Evolutionary conservation across 2,888 invertebrate species (phyloP), one percentile per base, ranked within the genome.

Genomic region (Drosophila multiciliata): DNA sequence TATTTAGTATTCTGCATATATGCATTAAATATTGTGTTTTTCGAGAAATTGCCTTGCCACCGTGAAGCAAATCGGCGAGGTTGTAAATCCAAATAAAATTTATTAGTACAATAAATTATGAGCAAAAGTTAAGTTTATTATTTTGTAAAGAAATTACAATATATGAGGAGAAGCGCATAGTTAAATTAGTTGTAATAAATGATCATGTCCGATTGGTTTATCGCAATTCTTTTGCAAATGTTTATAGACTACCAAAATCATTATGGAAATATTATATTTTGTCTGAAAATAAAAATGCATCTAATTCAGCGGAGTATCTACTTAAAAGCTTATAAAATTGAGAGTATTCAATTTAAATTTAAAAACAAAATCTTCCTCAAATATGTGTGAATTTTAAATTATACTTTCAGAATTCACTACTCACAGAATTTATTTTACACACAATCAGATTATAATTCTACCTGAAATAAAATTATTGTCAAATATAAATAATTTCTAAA

Each of bases 31-130:
- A 29, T 36, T 17, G 32, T 52, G n/a, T n/a, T 36, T 40, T 67
- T 62, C 45, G 36, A 35, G 49, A 59, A 54, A 61, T 55, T 48
- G 68, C 57, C 49, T 1, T 11, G 33, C 35, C 6, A 26, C 35
- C 53, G 62, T 49, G 54, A 20, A 70, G 54, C 77, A 66, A 42
- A 42, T 20, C 59, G 62, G 48, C 52, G 32, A 32, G 54, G 45
- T n/a, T 49, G 36, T 59, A 65, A 66, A 73, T 55, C 45, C 48
- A 64, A 76, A 62, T 52, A 32, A 76, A 68, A 54, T 60, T 35
- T 63, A 55, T 36, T 23, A 54, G 23, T 48, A 53, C 12, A 40
- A 42, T 45, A 52, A 66, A 52, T 33, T 54, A 33, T 75, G 49
- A 6, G 48, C n/a, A 20, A 1, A 45, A 48, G 15, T 11, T 20